phyloP scores from a whole-genome alignment of 2,888 invertebrate species.

The Nezara viridula region DNA sequence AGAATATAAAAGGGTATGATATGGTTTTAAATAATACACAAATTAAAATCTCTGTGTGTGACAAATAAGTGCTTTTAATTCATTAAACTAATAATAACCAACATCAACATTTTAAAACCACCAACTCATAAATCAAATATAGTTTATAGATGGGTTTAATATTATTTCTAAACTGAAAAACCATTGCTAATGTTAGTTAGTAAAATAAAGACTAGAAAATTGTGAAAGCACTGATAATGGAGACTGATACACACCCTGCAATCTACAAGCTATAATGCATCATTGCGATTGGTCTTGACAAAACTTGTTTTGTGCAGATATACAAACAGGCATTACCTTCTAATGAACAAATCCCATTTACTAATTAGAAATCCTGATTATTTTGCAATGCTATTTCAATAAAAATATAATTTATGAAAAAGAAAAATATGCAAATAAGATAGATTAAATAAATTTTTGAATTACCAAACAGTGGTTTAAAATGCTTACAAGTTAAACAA shows the following conservation, averaged over 20 bases:
- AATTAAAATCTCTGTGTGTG: neutral
- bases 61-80: neutral
- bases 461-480: neutral
- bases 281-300: neutral
- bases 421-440: neutral
- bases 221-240: slow-evolving; percentile 3
- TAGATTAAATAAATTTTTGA: neutral
- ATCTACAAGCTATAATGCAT: neutral
- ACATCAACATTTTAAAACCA: neutral
- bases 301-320: neutral
- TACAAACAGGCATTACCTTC: neutral
- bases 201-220: slow-evolving; percentile 15
- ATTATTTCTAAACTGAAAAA: neutral
- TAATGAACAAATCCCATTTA: neutral
- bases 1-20: neutral
- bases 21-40: neutral
- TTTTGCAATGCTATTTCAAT: neutral
- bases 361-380: neutral
- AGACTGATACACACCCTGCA: neutral
- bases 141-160: neutral
- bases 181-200: neutral
- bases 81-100: neutral
- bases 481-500: neutral
- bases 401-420: neutral
- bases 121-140: neutral